phyloP scores from a whole-genome alignment of 2,113 vertebrate genomes.

The Embiotoca jacksoni region DNA sequence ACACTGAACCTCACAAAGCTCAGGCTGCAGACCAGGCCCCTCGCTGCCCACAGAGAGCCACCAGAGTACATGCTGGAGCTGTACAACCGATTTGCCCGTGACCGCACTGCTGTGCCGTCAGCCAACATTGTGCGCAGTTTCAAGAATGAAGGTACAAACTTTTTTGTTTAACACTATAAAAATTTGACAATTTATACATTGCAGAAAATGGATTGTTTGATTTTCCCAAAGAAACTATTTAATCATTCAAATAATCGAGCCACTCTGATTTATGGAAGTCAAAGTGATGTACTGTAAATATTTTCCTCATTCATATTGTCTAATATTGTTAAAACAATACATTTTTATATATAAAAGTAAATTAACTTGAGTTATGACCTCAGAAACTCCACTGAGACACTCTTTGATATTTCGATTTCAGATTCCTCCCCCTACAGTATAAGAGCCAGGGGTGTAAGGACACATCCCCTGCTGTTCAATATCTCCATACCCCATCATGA shows the following conservation, averaged over 20 bases:
- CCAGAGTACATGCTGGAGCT: conserved; percentile 98
- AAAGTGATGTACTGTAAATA: conserved; percentile 10
- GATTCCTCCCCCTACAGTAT: conserved; percentile 85
- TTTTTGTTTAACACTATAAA: conserved; percentile 10
- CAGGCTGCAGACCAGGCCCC: conserved; percentile 77
- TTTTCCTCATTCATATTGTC: no score
- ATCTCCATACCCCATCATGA: conserved; percentile 92
- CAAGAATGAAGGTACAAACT: conserved; percentile 93
- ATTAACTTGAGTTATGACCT: neutral
- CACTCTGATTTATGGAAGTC: neutral
- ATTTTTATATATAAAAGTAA: neutral
- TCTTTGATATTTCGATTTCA: conserved; percentile 79
- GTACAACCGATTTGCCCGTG: conserved; percentile 91
- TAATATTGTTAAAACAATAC: no score
- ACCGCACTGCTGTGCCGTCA: conserved; percentile 88
- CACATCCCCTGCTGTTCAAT: conserved; percentile 92
- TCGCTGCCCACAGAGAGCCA: conserved; percentile 82
- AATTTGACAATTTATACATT: neutral
- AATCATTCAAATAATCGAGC: neutral
- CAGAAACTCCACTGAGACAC: conserved; percentile 21
- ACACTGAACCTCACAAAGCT: conserved; percentile 91
- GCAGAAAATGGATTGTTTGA: neutral
- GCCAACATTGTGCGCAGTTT: conserved; percentile 95
- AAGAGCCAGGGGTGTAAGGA: conserved; percentile 83
- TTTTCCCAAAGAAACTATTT: neutral